Conservation (phyloP, 2,797 vertebrate species). For the Hybognathus amarus region DNA sequence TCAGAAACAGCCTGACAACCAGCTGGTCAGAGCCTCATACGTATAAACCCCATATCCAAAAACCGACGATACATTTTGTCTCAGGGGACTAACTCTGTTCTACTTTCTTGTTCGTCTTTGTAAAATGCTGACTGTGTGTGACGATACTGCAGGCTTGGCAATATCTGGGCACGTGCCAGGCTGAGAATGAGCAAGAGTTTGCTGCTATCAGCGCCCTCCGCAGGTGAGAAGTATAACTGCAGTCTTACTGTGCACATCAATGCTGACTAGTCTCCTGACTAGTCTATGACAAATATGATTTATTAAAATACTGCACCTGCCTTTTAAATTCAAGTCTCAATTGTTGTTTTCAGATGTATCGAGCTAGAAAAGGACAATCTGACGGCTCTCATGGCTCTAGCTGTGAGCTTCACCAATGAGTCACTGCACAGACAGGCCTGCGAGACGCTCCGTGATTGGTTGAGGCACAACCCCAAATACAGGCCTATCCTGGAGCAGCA, state of each 20-base stretch:
- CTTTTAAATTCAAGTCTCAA: background rate
- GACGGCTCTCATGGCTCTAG: slow-evolving; percentile 93
- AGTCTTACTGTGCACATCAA: background rate
- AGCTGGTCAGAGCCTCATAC: slow-evolving; percentile 83
- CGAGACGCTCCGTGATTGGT: slow-evolving; percentile 93
- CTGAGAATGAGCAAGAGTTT: slow-evolving; percentile 97
- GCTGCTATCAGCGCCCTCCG: slow-evolving; percentile 96
- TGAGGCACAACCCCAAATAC: slow-evolving; percentile 90
- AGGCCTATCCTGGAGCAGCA: slow-evolving; percentile 81
- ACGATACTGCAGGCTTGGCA: slow-evolving; percentile 89
- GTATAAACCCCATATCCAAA: background rate
- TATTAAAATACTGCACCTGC: background rate
- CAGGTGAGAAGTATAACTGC: slow-evolving; percentile 73
- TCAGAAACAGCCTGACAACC: slow-evolving; percentile 90
- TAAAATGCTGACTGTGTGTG: slow-evolving; percentile 36
- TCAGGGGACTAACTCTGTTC: slow-evolving; percentile 7
- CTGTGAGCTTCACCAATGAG: slow-evolving; percentile 97
- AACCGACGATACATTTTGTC: slow-evolving; percentile 1
- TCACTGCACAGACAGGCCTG: slow-evolving; percentile 98
- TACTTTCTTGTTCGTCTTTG: slow-evolving; percentile 12
- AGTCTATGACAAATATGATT: background rate
- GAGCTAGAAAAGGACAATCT: slow-evolving; percentile 94
- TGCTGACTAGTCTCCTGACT: background rate
- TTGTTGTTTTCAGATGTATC: slow-evolving; percentile 83
- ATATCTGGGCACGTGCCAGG: slow-evolving; percentile 96